Evolutionary conservation across 2,113 vertebrate genomes (phyloP).

Genomic region (Gorsachius goisagi): DNA sequence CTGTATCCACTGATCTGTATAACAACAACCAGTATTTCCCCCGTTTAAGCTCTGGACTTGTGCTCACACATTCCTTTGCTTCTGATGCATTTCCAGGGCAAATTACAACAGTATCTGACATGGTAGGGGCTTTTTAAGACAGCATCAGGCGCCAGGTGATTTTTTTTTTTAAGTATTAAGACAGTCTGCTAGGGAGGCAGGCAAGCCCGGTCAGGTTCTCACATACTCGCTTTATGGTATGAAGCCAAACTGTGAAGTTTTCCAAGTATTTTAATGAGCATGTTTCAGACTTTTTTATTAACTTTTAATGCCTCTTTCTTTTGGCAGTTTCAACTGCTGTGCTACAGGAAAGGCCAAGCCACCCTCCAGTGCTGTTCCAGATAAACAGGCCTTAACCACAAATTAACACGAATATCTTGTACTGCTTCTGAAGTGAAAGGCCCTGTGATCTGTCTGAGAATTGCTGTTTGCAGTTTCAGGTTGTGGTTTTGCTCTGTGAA

Average conservation of each 20-base stretch:
- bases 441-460: not conserved
- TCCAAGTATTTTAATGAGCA: conserved; percentile 43
- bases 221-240: not conserved
- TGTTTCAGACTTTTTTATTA: conserved; percentile 56
- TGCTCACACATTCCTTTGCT: conserved; percentile 22
- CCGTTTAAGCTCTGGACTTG: not conserved
- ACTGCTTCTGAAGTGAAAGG: not conserved
- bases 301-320: conserved; percentile 27
- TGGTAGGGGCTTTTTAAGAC: conserved; percentile 22
- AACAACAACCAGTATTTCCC: not conserved
- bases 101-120: conserved; percentile 32
- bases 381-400: conserved; percentile 34
- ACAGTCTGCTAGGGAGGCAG: conserved; percentile 8
- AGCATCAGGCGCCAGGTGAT: conserved; percentile 9
- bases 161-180: not conserved
- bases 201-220: conserved; percentile 45
- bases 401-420: conserved; percentile 20
- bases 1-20: not conserved
- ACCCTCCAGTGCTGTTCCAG: conserved; percentile 17
- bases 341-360: conserved; percentile 18
- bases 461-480: not conserved
- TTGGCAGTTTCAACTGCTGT: conserved; percentile 10
- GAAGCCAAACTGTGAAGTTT: conserved; percentile 40
- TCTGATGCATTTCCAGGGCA: conserved; percentile 41
- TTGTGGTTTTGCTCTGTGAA: not conserved